Evolutionary conservation across 2,888 invertebrate species (phyloP).

Genomic region (Metacarcinus magister): DNA sequence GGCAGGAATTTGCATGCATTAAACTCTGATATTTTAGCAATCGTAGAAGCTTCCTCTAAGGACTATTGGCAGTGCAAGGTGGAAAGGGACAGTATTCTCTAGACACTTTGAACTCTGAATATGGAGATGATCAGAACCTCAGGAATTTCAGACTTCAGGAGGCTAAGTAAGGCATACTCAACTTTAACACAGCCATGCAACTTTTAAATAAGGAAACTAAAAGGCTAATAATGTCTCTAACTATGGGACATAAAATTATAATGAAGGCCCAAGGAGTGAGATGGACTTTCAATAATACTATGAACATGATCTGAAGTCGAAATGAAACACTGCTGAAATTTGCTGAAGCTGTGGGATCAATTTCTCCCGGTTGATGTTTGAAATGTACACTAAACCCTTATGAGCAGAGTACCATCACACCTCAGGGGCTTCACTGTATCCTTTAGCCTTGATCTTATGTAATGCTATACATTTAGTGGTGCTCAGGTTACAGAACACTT

Average conservation of each 20-base stretch:
- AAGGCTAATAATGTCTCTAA: background rate
- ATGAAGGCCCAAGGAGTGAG: background rate
- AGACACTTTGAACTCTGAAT: background rate
- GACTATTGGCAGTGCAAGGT: background rate
- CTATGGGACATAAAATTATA: background rate
- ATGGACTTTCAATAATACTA: background rate
- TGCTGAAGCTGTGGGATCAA: too few species aligned
- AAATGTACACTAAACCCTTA: too few species aligned
- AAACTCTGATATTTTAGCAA: background rate
- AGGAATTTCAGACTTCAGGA: background rate
- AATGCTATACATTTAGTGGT: background rate
- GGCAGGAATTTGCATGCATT: conserved; percentile 3
- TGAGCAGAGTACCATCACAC: background rate
- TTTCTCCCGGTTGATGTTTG: background rate
- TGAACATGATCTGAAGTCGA: too few species aligned
- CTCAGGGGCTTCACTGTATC: background rate
- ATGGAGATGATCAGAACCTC: background rate
- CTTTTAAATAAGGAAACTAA: background rate
- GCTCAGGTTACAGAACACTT: background rate
- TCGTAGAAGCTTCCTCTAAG: background rate
- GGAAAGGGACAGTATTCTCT: background rate
- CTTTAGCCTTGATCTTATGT: background rate
- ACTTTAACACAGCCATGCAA: background rate
- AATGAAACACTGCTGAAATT: too few species aligned
- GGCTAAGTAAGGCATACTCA: background rate